Conservation (phyloP, 2,113 vertebrate genomes). For the Pristiophorus japonicus region DNA sequence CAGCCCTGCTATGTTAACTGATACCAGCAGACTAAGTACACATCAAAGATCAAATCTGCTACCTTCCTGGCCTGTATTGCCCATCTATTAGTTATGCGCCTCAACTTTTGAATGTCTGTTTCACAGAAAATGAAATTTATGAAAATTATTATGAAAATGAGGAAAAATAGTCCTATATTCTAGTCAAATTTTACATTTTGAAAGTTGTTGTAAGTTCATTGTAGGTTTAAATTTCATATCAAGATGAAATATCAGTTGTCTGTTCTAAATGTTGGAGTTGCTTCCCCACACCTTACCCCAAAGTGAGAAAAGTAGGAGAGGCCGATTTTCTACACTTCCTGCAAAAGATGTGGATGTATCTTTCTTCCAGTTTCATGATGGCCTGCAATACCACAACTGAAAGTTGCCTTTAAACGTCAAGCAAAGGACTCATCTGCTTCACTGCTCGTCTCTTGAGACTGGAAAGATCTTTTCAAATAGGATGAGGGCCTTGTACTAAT, state of each 20-base stretch:
- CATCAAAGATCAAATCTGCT: neutral
- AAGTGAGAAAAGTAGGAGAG: neutral
- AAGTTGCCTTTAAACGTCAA: neutral
- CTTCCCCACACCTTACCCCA: neutral
- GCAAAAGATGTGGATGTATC: neutral
- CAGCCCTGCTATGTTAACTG: neutral
- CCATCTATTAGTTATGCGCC: neutral
- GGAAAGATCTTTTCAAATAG: conserved; percentile 27
- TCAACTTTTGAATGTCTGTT: neutral
- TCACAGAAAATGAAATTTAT: neutral
- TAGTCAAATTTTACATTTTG: neutral
- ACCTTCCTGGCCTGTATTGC: neutral
- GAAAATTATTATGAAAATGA: neutral
- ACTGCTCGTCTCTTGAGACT: neutral
- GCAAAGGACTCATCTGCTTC: neutral
- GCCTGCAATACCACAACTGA: neutral
- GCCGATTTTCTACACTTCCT: neutral
- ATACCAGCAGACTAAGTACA: neutral
- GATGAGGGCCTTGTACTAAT: conserved; percentile 37
- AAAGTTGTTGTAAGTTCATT: too few relatives aligned
- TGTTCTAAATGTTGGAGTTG: neutral
- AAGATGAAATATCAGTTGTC: neutral
- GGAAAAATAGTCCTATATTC: too few relatives aligned
- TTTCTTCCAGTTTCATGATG: neutral
- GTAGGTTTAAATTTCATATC: neutral